These are phyloP conservation scores for Galaxea fascicularis DNA, from an alignment of 92 coral and sea anemone species.

Conservation along the genomic window DNA sequence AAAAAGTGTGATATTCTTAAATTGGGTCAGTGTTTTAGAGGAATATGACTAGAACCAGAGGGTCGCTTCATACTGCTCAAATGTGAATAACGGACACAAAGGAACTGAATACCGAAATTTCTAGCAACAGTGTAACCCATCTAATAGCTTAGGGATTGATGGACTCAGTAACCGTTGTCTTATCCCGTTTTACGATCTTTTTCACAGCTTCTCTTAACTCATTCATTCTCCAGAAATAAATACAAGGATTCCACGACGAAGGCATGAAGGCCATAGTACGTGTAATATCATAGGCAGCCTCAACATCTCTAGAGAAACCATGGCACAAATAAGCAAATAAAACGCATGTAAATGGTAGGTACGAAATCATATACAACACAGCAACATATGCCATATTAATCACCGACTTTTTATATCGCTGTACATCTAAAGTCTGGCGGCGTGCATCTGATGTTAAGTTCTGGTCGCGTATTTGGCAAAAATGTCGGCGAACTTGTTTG, in stretches of 20 bases:
- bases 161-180: not conserved
- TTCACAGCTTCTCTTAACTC: conserved; percentile 59
- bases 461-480: conserved; percentile 44
- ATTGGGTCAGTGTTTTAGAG: no score
- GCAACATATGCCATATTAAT: conserved; percentile 62
- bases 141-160: not conserved
- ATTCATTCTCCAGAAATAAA: conserved; percentile 71
- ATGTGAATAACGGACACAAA: no score
- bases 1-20: no score
- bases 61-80: no score
- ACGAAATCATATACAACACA: conserved; percentile 55
- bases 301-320: conserved; percentile 45
- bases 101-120: no score
- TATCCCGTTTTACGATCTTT: conserved; percentile 5
- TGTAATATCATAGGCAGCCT: conserved; percentile 66
- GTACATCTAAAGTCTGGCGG: conserved; percentile 23
- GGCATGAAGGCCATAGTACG: conserved; percentile 62
- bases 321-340: conserved; percentile 40
- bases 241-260: conserved; percentile 58
- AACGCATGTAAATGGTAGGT: conserved; percentile 64
- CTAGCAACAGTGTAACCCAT: no score
- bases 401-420: conserved; percentile 51
- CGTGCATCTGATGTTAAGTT: not conserved
- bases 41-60: no score
- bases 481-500: conserved; percentile 59